Conservation (phyloP, 2,113 vertebrate species). For the Diglossa brunneiventris region DNA sequence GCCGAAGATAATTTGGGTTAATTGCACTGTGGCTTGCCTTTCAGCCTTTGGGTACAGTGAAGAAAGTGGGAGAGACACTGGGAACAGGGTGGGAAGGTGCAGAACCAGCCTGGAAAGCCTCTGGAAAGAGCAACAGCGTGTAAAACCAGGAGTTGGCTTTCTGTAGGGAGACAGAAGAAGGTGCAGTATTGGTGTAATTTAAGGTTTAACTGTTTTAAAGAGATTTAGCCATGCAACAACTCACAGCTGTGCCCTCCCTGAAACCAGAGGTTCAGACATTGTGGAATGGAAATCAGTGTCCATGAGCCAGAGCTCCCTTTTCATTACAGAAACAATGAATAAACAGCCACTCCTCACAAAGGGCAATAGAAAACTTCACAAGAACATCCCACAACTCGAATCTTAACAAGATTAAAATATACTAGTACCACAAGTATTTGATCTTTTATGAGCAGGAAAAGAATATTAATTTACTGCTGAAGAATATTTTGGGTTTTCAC, state of each 20-base stretch:
- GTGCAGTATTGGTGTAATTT: not conserved
- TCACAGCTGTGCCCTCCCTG: not conserved
- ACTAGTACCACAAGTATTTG: not conserved
- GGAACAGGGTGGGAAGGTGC: not conserved
- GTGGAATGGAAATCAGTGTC: not conserved
- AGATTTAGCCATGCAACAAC: not conserved
- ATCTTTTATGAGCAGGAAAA: not conserved
- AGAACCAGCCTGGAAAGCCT: not conserved
- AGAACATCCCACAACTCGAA: not conserved
- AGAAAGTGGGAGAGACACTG: not conserved
- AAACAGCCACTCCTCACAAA: slow-evolving; percentile 22
- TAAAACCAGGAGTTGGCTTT: not conserved
- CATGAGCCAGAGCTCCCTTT: not conserved
- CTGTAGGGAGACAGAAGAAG: not conserved
- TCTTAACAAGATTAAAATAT: not conserved
- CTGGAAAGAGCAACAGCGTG: not conserved
- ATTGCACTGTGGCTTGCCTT: not conserved
- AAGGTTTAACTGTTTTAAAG: not conserved
- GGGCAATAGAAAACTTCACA: not conserved
- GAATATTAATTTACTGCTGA: slow-evolving; percentile 14
- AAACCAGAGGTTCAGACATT: not conserved
- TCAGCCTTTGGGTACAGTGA: not conserved
- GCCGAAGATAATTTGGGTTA: not conserved
- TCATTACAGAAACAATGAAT: slow-evolving; percentile 17
- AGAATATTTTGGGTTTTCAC: not conserved